Percentiles rank a stretch among this genome's conserved stretches.
phyloP scores from a whole-genome alignment of 2,888 invertebrate genomes.

The Metacarcinus magister region DNA sequence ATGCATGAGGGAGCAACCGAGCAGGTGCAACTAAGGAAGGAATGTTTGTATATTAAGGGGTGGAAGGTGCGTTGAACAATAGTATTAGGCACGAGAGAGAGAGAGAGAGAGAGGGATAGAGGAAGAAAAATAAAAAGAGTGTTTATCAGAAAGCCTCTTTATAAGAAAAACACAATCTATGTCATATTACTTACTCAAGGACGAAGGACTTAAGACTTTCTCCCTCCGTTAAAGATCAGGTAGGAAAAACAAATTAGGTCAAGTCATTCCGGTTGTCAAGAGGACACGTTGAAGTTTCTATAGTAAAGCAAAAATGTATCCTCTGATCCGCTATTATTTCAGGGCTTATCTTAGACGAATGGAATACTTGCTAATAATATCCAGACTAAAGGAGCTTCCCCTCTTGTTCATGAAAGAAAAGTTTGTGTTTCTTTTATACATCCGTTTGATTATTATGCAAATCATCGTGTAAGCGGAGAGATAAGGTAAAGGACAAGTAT shows the following conservation, averaged over 20 bases:
- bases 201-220: too few species aligned
- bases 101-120: background rate
- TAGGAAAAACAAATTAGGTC: background rate
- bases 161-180: too few species aligned
- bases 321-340: background rate
- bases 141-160: too few species aligned
- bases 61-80: too few species aligned
- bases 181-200: too few species aligned
- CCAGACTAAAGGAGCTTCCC: background rate
- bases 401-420: background rate
- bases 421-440: background rate
- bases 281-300: background rate
- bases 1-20: background rate
- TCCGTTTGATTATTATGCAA: background rate
- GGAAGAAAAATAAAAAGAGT: background rate
- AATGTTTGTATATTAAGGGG: background rate
- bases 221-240: background rate
- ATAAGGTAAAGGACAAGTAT: background rate
- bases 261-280: background rate
- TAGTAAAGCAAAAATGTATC: background rate
- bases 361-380: background rate
- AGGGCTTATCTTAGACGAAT: background rate
- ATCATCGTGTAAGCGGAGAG: background rate
- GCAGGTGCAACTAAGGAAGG: background rate
- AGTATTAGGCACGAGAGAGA: too few species aligned